Percentiles rank a stretch among this genome's conserved stretches.
Evolutionary conservation across 2,797 vertebrate species (phyloP).

Genomic region (Pangasius krempfi): DNA sequence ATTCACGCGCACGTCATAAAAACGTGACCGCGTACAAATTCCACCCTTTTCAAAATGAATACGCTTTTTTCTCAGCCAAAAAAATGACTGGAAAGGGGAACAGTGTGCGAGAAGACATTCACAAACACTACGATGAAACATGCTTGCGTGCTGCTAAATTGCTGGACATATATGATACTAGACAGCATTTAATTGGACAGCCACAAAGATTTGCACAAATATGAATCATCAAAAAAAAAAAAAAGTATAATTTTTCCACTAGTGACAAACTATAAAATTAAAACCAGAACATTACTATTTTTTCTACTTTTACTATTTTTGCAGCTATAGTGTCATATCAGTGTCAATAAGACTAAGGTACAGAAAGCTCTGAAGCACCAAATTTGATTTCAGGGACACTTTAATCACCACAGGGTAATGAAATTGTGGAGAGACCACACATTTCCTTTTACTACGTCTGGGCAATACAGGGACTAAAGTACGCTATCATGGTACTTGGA

Average conservation of each 20-base stretch:
- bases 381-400: not conserved
- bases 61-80: not conserved
- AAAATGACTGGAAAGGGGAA: not conserved
- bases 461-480: not conserved
- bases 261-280: not conserved
- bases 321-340: not conserved
- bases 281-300: not conserved
- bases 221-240: not conserved
- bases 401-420: not conserved
- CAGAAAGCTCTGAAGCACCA: not conserved
- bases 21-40: not conserved
- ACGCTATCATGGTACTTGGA: not conserved
- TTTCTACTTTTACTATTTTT: not conserved
- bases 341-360: not conserved
- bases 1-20: not conserved
- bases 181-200: not conserved
- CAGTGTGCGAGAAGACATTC: not conserved
- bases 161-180: not conserved
- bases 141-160: not conserved
- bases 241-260: not conserved
- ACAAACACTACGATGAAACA: not conserved
- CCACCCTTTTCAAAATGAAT: not conserved
- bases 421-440: not conserved
- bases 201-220: not conserved
- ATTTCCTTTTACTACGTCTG: not conserved